Evolutionary conservation across 2,888 invertebrate genomes (phyloP).

Genomic region (Stenchaetothrips biformis): DNA sequence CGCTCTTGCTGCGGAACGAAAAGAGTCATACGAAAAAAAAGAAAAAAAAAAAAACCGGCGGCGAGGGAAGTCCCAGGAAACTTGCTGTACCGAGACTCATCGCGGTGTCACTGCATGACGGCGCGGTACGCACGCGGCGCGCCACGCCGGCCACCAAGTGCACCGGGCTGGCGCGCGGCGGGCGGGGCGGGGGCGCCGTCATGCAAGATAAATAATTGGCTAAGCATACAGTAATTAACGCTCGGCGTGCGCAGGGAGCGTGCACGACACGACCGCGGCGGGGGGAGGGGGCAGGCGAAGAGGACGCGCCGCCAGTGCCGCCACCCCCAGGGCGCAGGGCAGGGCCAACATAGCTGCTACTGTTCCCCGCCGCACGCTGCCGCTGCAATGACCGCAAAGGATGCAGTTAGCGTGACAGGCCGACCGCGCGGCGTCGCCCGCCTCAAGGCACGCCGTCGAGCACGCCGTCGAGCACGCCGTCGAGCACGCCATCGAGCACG

Average conservation of each 20-base stretch:
- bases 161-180: background rate
- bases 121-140: background rate
- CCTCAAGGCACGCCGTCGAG: constrained; percentile 44
- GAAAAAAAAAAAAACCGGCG: no score
- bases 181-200: background rate
- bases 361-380: background rate
- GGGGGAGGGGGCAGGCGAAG: background rate
- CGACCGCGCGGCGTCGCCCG: no score
- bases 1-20: no score
- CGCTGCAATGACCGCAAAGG: background rate
- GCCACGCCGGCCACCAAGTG: background rate
- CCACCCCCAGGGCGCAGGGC: no score
- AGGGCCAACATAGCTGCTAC: background rate
- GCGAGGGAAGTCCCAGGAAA: no score
- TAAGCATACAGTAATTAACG: constrained; percentile 20
- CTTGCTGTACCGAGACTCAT: no score
- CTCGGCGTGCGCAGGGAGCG: background rate
- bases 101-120: background rate
- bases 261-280: background rate
- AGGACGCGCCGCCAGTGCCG: no score
- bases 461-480: constrained; percentile 57
- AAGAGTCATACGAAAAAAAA: no score
- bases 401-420: no score
- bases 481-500: constrained; percentile 47
- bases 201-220: constrained; percentile 18